Conservation (phyloP, 2,888 invertebrate species). For the Mactromeris polynyma region DNA sequence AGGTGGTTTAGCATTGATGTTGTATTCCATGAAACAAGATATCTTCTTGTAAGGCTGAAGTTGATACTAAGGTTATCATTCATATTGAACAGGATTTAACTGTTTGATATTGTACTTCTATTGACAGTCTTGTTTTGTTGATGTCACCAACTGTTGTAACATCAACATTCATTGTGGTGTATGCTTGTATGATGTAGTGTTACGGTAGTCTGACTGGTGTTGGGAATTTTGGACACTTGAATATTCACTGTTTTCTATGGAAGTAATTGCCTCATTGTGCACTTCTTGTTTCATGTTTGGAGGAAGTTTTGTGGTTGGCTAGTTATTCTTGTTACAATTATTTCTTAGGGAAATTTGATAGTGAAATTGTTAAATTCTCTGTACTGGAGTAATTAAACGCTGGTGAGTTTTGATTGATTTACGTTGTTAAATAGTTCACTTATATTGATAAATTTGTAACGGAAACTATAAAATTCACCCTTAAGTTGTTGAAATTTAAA, state of each 20-base stretch:
- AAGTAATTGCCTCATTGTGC: neutral
- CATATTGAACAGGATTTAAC: neutral
- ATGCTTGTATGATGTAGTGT: neutral
- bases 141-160: neutral
- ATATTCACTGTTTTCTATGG: neutral
- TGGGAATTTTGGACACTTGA: neutral
- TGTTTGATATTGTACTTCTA: neutral
- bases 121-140: too few relatives aligned
- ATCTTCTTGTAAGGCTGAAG: too few relatives aligned
- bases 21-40: too few relatives aligned
- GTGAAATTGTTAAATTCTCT: neutral
- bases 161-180: neutral
- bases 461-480: too few relatives aligned
- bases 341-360: neutral
- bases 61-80: too few relatives aligned
- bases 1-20: too few relatives aligned
- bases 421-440: neutral
- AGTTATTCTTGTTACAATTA: neutral
- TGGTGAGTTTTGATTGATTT: neutral
- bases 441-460: too few relatives aligned
- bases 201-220: neutral
- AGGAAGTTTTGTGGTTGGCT: neutral
- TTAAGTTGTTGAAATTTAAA: too few relatives aligned
- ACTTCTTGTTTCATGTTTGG: slow-evolving; percentile 1
- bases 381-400: neutral